These are phyloP conservation scores for Channa maculata DNA, from an alignment of 2,113 vertebrate genomes.

Conservation along the genomic window DNA sequence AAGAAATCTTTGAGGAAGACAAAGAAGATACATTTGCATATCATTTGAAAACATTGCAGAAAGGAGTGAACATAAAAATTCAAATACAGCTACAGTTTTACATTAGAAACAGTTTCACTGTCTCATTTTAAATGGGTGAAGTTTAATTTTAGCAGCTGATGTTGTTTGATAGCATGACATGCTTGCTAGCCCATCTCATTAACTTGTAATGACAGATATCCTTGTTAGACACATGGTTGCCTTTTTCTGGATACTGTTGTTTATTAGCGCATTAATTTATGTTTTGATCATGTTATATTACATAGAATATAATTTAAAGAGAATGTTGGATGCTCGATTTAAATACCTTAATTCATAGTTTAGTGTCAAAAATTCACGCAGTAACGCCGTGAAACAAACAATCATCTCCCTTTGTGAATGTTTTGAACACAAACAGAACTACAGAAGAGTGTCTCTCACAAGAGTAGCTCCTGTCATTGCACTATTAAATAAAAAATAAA, in stretches of 20 bases:
- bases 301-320: constrained; percentile 3
- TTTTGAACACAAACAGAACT: constrained; percentile 32
- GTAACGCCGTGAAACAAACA: not conserved
- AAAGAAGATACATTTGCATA: constrained; percentile 42
- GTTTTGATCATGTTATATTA: not conserved
- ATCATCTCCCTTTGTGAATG: constrained; percentile 66
- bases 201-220: not conserved
- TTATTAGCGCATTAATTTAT: too few relatives aligned
- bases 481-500: constrained; percentile 54
- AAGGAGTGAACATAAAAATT: constrained; percentile 28
- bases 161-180: not conserved
- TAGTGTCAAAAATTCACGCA: constrained; percentile 64
- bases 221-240: constrained; percentile 7
- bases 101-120: constrained; percentile 26
- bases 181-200: constrained; percentile 1
- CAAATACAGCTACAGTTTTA: constrained; percentile 6
- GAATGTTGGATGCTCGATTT: not conserved
- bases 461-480: constrained; percentile 71
- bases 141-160: not conserved
- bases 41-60: constrained; percentile 41
- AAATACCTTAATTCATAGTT: constrained; percentile 53
- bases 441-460: constrained; percentile 31
- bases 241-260: not conserved
- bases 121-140: not conserved
- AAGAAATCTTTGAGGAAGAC: constrained; percentile 54